phyloP scores from a whole-genome alignment of 2,797 vertebrate genomes.

The Chelidonichthys spinosus region DNA sequence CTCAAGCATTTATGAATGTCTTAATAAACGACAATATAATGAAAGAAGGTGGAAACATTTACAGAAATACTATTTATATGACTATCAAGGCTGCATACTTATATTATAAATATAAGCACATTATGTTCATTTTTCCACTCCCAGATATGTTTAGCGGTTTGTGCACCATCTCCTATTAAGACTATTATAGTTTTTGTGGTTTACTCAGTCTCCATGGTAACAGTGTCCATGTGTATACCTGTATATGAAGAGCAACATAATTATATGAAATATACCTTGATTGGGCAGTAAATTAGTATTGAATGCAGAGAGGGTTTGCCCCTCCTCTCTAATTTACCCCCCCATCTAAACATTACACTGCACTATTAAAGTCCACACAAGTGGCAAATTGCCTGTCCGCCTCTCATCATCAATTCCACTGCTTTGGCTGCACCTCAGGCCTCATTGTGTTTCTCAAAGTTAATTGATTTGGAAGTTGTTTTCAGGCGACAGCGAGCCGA shows the following conservation, averaged over 20 bases:
- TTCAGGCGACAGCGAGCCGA: constrained; percentile 43
- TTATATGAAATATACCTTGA: constrained; percentile 3
- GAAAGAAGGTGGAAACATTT: not conserved
- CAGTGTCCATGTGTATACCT: not conserved
- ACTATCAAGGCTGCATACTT: not conserved
- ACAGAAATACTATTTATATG: not conserved
- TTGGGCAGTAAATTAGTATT: constrained; percentile 15
- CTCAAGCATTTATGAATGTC: constrained; percentile 21
- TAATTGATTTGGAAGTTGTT: constrained; percentile 77
- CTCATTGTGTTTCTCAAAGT: constrained; percentile 60
- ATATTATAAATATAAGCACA: not conserved
- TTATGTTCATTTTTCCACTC: not conserved
- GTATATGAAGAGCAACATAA: not conserved
- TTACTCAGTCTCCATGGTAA: not conserved
- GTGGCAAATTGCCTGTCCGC: constrained; percentile 65
- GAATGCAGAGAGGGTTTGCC: constrained; percentile 1
- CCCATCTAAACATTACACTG: constrained; percentile 28
- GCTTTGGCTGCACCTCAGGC: constrained; percentile 51
- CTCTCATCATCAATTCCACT: constrained; percentile 57
- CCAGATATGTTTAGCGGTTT: not conserved
- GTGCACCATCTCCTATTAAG: not conserved
- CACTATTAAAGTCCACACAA: constrained; percentile 59
- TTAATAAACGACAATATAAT: constrained; percentile 20
- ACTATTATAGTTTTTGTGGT: not conserved
- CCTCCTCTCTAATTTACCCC: constrained; percentile 19